Base-by-base conservation (phyloP, 2,113 vertebrate species). In the Morphnarchus princeps region DNA sequence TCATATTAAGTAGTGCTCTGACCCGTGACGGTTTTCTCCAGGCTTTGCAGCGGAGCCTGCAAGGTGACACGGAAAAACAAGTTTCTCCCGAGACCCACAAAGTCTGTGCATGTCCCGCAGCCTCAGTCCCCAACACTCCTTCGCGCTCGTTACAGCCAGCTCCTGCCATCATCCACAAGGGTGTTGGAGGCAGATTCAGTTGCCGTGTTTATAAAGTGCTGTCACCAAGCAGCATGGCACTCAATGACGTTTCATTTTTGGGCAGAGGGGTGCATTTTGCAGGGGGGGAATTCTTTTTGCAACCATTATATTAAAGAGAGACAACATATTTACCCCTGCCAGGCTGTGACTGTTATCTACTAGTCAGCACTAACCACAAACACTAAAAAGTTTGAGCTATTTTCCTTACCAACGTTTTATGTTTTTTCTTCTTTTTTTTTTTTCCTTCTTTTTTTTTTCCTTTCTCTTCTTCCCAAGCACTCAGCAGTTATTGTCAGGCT, bases 151-250 rank as follows among this genome's bases (percentile, higher is more conserved):
- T 14, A 7, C 19, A n/a, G 40, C 42, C 77, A 29, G 19, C 36
- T 40, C 42, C 57, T 50, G 63, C 40, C 40, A 2, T 16, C 18
- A 1, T 1, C 19, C 1, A 0, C 20, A 6, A 42, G n/a, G 66
- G 16, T 13, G 72, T 2, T 24, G n/a, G 31, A 54, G 50, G 38
- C 16, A 58, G 49, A 65, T 14, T 49, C n/a, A 17, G 54, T 5
- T 1, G 0, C 19, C 0, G 6, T 43, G 38, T 70, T 49, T 59
- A 65, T 29, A 10, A 74, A 59, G 43, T 2, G n/a, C 28, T 59
- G 74, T 71, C 69, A 76, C 50, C n/a, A 47, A 43, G 28, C 26
- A 71, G 50, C 6, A 9, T 3, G 18, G n/a, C 57, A 38, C 25
- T 32, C 2, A 3, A 16, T 34, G 45, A 32, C n/a, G 17, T 58